Percentiles rank a stretch among this genome's conserved stretches.
These are phyloP conservation scores for Oithona nana DNA, from an alignment of 2,888 invertebrate genomes.

Conservation along the genomic window DNA sequence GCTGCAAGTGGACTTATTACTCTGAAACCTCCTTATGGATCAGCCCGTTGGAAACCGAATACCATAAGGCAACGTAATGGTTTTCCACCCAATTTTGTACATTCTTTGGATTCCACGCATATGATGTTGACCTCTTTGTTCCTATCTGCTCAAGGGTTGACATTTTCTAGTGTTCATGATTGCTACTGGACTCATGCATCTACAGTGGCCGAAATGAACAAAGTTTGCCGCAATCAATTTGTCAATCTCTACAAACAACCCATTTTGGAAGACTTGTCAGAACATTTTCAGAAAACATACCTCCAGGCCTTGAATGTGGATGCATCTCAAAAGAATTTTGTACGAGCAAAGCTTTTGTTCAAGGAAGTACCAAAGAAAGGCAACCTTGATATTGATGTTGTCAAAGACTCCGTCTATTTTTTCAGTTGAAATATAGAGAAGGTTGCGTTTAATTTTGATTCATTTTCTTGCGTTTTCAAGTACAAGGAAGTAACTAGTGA, in stretches of 20 bases:
- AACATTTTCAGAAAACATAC: slow-evolving; percentile 36
- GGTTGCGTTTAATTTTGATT: not conserved
- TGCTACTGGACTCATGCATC: slow-evolving; percentile 97
- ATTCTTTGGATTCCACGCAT: slow-evolving; percentile 92
- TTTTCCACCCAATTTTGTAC: slow-evolving; percentile 96
- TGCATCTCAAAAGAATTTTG: slow-evolving; percentile 25
- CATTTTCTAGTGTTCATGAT: slow-evolving; percentile 94
- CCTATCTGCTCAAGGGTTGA: slow-evolving; percentile 58
- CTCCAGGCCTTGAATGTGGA: not conserved
- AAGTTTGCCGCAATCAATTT: slow-evolving; percentile 90
- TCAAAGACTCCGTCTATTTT: slow-evolving; percentile 61
- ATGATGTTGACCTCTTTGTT: slow-evolving; percentile 96
- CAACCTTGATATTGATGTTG: slow-evolving; percentile 50
- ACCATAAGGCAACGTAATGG: slow-evolving; percentile 47
- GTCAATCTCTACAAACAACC: slow-evolving; percentile 84
- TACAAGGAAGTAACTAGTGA: not conserved
- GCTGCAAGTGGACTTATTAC: too few relatives aligned
- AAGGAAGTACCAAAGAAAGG: slow-evolving; percentile 50
- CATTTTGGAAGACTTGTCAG: slow-evolving; percentile 65
- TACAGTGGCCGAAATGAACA: slow-evolving; percentile 68
- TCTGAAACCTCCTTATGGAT: too few relatives aligned
- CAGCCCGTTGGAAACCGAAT: slow-evolving; percentile 26
- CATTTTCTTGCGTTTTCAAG: not conserved
- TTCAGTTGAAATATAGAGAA: slow-evolving; percentile 42
- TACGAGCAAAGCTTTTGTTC: slow-evolving; percentile 43